phyloP scores from a whole-genome alignment of 2,113 vertebrate genomes.

The Dromaius novaehollandiae region DNA sequence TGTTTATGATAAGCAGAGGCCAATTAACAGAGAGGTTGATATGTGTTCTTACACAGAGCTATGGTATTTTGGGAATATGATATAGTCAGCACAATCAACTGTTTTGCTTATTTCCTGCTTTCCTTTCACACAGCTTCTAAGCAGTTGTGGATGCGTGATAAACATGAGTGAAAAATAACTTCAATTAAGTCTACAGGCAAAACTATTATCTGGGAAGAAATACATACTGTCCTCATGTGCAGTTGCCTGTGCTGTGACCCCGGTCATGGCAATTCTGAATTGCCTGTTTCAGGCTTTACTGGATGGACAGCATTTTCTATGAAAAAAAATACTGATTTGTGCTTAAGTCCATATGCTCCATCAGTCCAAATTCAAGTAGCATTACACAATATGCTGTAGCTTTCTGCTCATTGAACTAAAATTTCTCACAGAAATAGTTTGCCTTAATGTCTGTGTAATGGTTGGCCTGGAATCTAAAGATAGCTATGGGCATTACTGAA shows the following conservation, averaged over 20 bases:
- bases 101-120: conserved; percentile 23
- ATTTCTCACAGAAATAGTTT: not conserved
- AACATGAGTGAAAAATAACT: conserved; percentile 7
- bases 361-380: not conserved
- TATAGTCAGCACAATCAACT: conserved; percentile 10
- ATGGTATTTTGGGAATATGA: conserved; percentile 9
- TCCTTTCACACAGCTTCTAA: not conserved
- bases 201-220: not conserved
- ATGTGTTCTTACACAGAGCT: not conserved
- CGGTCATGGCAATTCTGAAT: not conserved
- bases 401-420: not conserved
- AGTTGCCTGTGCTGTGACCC: conserved; percentile 11
- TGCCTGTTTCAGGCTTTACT: not conserved
- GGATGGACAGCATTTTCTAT: not conserved
- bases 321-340: not conserved
- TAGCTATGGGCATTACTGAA: not conserved
- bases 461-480: not conserved
- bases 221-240: not conserved
- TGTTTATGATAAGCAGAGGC: not conserved
- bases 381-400: not conserved
- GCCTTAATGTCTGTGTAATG: not conserved
- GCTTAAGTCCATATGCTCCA: not conserved
- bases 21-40: not conserved
- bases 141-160: not conserved
- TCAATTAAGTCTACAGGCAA: not conserved